phyloP scores from a whole-genome alignment of 2,113 vertebrate genomes.

The Eudyptes chrysolophus region DNA sequence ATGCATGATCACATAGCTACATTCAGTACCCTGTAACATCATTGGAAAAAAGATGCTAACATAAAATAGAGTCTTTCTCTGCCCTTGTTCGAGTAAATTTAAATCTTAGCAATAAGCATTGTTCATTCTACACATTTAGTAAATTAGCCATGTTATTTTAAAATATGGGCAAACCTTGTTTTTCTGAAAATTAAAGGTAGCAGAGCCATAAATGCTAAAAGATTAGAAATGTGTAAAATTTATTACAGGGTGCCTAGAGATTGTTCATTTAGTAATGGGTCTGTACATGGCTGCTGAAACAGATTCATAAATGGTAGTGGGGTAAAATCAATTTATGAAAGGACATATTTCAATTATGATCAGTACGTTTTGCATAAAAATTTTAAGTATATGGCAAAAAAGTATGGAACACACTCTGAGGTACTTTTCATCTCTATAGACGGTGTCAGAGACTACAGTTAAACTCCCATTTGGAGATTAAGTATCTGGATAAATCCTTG shows the following conservation, averaged over 20 bases:
- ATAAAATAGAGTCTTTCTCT: neutral
- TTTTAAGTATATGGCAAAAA: neutral
- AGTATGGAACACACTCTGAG: neutral
- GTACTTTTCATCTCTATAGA: neutral
- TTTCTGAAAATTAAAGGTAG: neutral
- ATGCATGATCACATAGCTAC: neutral
- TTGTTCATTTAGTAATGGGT: slow-evolving; percentile 17
- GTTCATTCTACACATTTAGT: neutral
- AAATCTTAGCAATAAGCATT: neutral
- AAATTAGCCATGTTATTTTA: neutral
- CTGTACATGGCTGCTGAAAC: neutral
- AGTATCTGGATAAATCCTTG: neutral
- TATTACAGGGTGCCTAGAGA: slow-evolving; percentile 1
- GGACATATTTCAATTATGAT: neutral
- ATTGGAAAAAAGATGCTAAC: neutral
- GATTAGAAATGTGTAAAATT: slow-evolving; percentile 17
- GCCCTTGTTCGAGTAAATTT: neutral
- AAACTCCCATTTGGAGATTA: neutral
- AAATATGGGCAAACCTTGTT: neutral
- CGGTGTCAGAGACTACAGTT: neutral
- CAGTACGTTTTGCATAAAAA: neutral
- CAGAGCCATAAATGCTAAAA: neutral
- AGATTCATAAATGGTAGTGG: neutral
- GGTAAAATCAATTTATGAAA: neutral
- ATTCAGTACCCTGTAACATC: neutral